Base-by-base conservation (phyloP, 2,797 vertebrate species). In the Danio choprae region DNA sequence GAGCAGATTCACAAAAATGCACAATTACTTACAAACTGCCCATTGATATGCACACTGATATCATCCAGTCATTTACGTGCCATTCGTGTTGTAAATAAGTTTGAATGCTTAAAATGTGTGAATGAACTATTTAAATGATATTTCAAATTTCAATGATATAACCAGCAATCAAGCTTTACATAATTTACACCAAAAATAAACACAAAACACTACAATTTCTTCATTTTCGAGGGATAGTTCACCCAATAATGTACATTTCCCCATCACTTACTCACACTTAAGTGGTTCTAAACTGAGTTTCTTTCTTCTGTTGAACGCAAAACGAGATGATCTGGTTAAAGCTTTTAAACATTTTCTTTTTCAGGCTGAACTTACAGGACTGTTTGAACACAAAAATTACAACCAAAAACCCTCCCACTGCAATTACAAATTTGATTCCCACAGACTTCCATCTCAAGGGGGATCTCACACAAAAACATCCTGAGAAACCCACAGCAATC, bases 401-500 rank as follows among this genome's bases (percentile, higher is more conserved):
- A 53, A 56, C 53, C 6, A 7, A 11, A 68, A 43, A 13, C 68
- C 69, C 48, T 16, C 18, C 15, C 22, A 38, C 18, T 29, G 38
- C 4, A 69, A 69, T 59, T 50, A 41, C 18, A 50, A 4, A 69
- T 59, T 20, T 10, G 8, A 56, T 56, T 48, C 74, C 40, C 40
- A 55, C 60, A 43, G 75, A 59, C 22, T 16, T 43, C 43, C 12
- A 77, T 68, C 63, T 77, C 64, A 6, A 48, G 55, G n/a, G 48
- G 53, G 44, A 59, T 20, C 65, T 40, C 5, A 29, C 43, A 78
- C n/a, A 70, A 79, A 70, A 70, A 70, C 44, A 70, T 62, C 10
- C 38, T 8, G 67, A 62, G 41, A 79, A 70, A 59, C 29, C 56
- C 56, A 70, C 65, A 69, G 36, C 38, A 51, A 70, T 51, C 13